These are phyloP conservation scores for Cyclura pinguis DNA, from an alignment of 2,797 vertebrate species.

Conservation along the genomic window DNA sequence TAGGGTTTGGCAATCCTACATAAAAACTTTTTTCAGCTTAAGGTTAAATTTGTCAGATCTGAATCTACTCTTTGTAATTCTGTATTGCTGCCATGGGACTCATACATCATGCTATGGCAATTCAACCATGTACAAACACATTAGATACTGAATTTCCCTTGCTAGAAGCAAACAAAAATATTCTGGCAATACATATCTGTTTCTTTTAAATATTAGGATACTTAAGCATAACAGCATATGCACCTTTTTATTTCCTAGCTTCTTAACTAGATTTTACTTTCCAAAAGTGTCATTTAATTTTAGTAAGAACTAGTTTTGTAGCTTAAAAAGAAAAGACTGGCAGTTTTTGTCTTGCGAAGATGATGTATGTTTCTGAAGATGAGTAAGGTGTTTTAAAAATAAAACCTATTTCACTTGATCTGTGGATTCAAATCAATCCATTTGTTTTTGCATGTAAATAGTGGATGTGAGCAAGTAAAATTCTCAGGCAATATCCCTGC, in stretches of 20 bases:
- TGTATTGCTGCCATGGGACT: neutral
- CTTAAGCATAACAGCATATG: neutral
- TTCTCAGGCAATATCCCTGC: slow-evolving; percentile 53
- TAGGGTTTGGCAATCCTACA: neutral
- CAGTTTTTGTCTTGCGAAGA: slow-evolving; percentile 29
- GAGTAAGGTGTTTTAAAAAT: slow-evolving; percentile 21
- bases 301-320: neutral
- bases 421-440: slow-evolving; percentile 8
- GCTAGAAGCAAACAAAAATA: slow-evolving; percentile 54
- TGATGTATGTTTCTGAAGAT: neutral
- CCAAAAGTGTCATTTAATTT: slow-evolving; percentile 37
- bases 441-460: slow-evolving; percentile 45
- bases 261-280: neutral
- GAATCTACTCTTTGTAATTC: slow-evolving; percentile 1
- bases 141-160: slow-evolving; percentile 47
- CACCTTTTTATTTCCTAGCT: slow-evolving; percentile 24
- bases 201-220: neutral
- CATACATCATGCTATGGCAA: neutral
- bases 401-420: slow-evolving; percentile 48
- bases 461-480: slow-evolving; percentile 52
- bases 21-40: slow-evolving; percentile 11
- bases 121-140: slow-evolving; percentile 40
- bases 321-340: neutral
- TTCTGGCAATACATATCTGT: slow-evolving; percentile 33
- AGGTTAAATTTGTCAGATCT: slow-evolving; percentile 18